A percentile compares a stretch with the other conserved stretches of the same genome.
Evolutionary conservation across 2,797 vertebrate genomes (phyloP).

Genomic region (Semotilus atromaculatus): DNA sequence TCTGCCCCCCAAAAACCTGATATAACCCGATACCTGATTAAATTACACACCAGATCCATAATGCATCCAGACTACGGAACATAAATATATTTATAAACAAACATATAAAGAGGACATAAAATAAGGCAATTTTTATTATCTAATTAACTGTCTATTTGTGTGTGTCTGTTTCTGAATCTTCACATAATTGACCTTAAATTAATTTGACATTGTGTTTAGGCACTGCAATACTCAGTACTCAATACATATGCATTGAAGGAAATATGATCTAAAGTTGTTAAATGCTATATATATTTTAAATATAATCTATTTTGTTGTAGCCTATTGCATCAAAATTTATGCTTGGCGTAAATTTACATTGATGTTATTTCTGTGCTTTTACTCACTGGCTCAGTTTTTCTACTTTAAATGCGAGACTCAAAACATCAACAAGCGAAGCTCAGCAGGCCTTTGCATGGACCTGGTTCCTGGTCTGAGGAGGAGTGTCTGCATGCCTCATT

Average conservation of each 20-base stretch:
- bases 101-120: no score
- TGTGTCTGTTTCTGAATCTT: neutral
- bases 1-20: neutral
- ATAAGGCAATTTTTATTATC: neutral
- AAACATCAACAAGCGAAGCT: constrained; percentile 34
- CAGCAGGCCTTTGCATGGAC: constrained; percentile 41
- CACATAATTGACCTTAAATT: neutral
- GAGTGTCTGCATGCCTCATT: constrained; percentile 59
- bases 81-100: neutral
- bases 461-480: constrained; percentile 49
- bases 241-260: neutral
- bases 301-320: neutral
- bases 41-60: neutral
- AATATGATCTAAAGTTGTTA: constrained; percentile 8
- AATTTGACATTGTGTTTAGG: constrained; percentile 28
- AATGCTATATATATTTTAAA: neutral
- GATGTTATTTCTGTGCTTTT: neutral
- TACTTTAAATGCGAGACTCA: neutral
- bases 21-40: no score
- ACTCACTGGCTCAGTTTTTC: neutral
- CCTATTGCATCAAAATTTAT: neutral
- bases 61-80: neutral
- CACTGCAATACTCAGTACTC: neutral
- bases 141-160: no score
- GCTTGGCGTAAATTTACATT: neutral